Percentiles rank a stretch among this genome's conserved stretches.
These are phyloP conservation scores for Limnodromus scolopaceus DNA, from an alignment of 2,797 vertebrate species.

Conservation along the genomic window DNA sequence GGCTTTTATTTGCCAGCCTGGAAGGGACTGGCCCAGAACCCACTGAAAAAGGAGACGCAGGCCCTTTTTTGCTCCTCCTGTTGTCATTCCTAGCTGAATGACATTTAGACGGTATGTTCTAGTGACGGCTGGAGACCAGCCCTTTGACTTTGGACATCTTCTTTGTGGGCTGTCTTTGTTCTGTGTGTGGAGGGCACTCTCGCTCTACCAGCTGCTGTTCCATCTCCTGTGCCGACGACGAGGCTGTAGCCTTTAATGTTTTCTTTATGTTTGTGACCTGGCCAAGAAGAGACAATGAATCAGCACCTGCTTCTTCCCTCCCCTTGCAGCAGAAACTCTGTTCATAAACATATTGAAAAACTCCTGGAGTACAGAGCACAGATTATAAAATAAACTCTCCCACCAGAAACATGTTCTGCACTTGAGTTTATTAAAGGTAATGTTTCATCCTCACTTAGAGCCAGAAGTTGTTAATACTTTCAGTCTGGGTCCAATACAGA, in stretches of 20 bases:
- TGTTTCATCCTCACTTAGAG: not conserved
- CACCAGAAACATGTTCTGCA: not conserved
- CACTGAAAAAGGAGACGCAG: constrained; percentile 68
- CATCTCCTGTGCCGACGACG: constrained; percentile 83
- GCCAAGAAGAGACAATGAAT: constrained; percentile 61
- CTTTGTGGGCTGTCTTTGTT: constrained; percentile 82
- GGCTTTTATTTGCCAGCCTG: constrained; percentile 24
- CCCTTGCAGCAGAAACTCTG: not conserved
- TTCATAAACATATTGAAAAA: not conserved
- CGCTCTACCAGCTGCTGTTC: constrained; percentile 82
- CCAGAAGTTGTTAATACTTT: not conserved
- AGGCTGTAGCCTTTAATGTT: constrained; percentile 80
- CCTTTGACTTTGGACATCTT: constrained; percentile 88
- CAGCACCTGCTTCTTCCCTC: constrained; percentile 16
- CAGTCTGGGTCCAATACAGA: not conserved
- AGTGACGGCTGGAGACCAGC: constrained; percentile 86
- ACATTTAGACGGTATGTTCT: constrained; percentile 68
- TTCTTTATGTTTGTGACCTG: constrained; percentile 87
- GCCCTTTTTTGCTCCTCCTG: constrained; percentile 55
- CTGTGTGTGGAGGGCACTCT: constrained; percentile 79
- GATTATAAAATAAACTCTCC: not conserved
- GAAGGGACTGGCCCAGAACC: constrained; percentile 73
- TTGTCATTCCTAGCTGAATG: constrained; percentile 67
- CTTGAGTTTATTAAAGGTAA: not conserved
- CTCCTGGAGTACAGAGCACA: not conserved